These are phyloP conservation scores for Cavia porcellus DNA, from an alignment of 2,113 vertebrate species.

Conservation along the genomic window DNA sequence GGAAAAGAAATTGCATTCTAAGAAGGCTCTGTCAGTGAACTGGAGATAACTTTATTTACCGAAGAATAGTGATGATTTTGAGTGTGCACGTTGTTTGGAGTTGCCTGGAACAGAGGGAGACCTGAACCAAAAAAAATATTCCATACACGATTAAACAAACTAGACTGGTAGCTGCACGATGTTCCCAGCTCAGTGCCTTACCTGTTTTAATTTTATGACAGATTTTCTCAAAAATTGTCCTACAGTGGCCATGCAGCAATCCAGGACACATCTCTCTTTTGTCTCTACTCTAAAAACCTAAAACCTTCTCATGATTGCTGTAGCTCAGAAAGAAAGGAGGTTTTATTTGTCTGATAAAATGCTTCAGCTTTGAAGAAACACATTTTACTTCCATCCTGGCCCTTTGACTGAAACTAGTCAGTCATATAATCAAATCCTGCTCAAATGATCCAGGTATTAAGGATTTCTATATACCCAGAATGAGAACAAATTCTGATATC, in stretches of 20 bases:
- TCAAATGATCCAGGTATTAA: neutral
- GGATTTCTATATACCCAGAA: neutral
- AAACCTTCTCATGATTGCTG: neutral
- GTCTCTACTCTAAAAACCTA: neutral
- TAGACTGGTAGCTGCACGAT: neutral
- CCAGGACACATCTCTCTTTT: neutral
- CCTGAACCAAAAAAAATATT: neutral
- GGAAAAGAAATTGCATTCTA: neutral
- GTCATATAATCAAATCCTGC: neutral
- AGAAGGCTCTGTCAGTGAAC: neutral
- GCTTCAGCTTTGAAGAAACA: neutral
- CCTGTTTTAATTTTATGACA: neutral
- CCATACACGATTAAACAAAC: too few relatives aligned
- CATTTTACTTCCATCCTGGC: neutral
- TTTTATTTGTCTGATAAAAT: neutral
- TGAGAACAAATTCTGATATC: neutral
- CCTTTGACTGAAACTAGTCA: neutral
- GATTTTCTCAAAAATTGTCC: neutral
- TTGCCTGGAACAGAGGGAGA: neutral
- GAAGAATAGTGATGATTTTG: neutral
- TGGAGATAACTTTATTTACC: neutral
- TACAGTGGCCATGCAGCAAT: neutral
- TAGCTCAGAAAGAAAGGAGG: neutral
- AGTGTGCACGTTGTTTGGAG: neutral
- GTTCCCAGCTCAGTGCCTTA: neutral